phyloP scores from a whole-genome alignment of 2,113 vertebrate species.

The Phrynosoma blainvillii region DNA sequence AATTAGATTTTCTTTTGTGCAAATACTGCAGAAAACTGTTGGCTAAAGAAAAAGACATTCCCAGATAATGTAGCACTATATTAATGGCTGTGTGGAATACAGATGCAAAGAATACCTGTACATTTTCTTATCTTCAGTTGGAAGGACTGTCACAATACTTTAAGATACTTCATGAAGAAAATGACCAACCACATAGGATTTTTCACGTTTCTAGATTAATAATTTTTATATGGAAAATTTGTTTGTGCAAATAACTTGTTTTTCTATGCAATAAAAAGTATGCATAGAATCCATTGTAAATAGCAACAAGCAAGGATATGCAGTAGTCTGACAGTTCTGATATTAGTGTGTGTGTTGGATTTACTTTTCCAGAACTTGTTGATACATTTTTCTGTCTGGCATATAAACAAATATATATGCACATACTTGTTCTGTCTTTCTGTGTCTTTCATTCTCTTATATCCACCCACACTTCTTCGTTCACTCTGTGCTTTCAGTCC shows the following conservation, averaged over 20 bases:
- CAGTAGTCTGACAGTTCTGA: background rate
- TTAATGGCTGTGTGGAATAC: background rate
- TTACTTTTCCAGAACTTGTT: background rate
- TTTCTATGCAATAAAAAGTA: no score
- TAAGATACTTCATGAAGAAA: no score
- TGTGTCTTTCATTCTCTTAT: background rate
- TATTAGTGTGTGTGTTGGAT: background rate
- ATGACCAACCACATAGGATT: no score
- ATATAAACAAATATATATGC: background rate
- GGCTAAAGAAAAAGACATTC: background rate
- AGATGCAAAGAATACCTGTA: no score
- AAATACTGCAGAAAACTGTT: background rate
- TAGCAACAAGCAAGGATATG: no score
- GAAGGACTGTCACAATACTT: no score
- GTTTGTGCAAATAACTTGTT: no score
- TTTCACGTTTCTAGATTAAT: no score
- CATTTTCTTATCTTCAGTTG: no score
- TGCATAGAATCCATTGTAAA: no score
- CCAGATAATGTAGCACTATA: background rate
- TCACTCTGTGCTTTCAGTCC: background rate
- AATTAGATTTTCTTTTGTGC: background rate
- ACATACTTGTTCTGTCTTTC: background rate
- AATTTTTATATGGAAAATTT: no score
- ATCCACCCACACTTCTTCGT: background rate
- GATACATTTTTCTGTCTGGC: background rate